Evolutionary conservation across 2,797 vertebrate species (phyloP).

Genomic region (Paramormyrops hopkinsi): DNA sequence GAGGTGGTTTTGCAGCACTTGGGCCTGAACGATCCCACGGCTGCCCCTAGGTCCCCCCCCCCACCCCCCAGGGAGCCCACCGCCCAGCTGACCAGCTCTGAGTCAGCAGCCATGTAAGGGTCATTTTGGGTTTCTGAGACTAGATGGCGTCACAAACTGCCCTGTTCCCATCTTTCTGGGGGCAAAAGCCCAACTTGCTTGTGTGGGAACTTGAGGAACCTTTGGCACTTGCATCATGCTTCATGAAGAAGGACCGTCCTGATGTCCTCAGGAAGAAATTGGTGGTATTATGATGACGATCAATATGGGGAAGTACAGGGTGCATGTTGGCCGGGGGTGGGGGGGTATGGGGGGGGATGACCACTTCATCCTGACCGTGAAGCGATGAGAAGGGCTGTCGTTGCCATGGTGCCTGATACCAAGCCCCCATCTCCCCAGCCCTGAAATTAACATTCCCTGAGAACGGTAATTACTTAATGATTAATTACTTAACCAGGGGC

Average conservation of each 20-base stretch:
- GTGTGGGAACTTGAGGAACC: background rate
- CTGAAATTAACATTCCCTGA: background rate
- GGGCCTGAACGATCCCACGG: background rate
- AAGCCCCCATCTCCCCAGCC: background rate
- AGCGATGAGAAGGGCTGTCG: background rate
- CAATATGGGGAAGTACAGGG: background rate
- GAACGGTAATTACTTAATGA: conserved; percentile 6
- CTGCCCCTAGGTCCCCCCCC: background rate
- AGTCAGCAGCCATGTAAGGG: background rate
- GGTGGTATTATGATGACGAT: background rate
- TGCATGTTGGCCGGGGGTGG: background rate
- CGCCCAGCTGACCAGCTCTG: background rate
- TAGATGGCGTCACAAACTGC: background rate
- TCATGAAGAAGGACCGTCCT: background rate
- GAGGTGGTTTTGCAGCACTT: background rate
- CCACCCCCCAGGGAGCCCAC: background rate
- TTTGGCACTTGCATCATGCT: background rate
- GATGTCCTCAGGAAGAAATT: background rate
- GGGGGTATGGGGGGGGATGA: background rate
- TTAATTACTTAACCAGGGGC: background rate
- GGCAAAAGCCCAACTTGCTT: background rate
- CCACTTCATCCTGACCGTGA: background rate
- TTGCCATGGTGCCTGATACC: background rate
- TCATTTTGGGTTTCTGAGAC: background rate
- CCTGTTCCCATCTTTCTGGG: background rate